A percentile compares a stretch with the other conserved stretches of the same genome.
phyloP scores from a whole-genome alignment of 1,140 invertebrate species.

The Eumaeus atala region DNA sequence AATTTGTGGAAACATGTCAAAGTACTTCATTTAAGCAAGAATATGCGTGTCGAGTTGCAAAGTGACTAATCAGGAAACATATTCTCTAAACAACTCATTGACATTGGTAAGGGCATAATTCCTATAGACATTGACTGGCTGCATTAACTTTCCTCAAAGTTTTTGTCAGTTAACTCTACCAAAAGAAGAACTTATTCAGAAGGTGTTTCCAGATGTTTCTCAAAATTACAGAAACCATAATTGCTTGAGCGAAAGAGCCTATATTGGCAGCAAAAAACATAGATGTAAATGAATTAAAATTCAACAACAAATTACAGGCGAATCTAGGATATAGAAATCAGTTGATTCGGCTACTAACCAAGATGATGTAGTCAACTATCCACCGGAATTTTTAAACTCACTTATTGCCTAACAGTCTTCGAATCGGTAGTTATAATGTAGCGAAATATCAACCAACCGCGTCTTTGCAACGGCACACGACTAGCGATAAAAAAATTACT shows the following conservation, averaged over 20 bases:
- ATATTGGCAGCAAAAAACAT: conserved; percentile 28
- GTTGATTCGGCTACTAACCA: conserved; percentile 27
- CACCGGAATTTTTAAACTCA: conserved; percentile 61
- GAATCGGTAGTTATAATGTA: conserved; percentile 55
- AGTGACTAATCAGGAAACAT: conserved; percentile 38
- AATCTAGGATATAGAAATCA: conserved; percentile 28
- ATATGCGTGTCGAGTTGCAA: conserved; percentile 56
- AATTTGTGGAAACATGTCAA: conserved; percentile 53
- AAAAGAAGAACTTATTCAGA: conserved; percentile 46
- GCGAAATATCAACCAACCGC: conserved; percentile 59
- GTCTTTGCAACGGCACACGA: conserved; percentile 66
- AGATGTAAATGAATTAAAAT: conserved; percentile 23
- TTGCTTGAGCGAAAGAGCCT: conserved; percentile 29
- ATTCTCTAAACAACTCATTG: conserved; percentile 31
- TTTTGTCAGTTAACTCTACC: conserved; percentile 34
- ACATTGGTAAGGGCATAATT: conserved; percentile 59
- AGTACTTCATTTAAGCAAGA: conserved; percentile 46
- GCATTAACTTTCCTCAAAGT: conserved; percentile 45
- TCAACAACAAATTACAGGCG: conserved; percentile 25
- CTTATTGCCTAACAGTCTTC: conserved; percentile 54
- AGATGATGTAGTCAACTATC: conserved; percentile 29
- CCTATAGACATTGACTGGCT: conserved; percentile 36
- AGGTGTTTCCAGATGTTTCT: conserved; percentile 49
- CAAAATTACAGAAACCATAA: conserved; percentile 41
- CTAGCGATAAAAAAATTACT: conserved; percentile 49